Conservation (phyloP, 2,113 vertebrate genomes). For the Ictalurus furcatus region DNA sequence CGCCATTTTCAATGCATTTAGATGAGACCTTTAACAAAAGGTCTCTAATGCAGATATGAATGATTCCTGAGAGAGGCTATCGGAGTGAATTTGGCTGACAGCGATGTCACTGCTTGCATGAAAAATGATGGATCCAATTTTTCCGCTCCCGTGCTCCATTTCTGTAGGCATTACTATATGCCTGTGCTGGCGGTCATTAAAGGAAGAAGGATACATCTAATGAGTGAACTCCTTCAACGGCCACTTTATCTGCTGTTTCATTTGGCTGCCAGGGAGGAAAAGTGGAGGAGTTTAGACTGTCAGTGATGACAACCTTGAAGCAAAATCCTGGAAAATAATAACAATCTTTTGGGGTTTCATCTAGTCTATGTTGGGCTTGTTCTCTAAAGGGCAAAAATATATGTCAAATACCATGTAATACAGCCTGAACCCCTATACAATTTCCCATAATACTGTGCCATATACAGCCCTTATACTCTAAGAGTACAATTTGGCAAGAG, state of each 20-base stretch:
- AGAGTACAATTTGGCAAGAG: slow-evolving; percentile 29
- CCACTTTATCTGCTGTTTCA: slow-evolving; percentile 67
- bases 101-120: slow-evolving; percentile 75
- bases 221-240: slow-evolving; percentile 65
- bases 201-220: slow-evolving; percentile 66
- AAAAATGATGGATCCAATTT: slow-evolving; percentile 81
- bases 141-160: slow-evolving; percentile 64
- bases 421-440: slow-evolving; percentile 1
- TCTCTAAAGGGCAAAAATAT: slow-evolving; percentile 59
- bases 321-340: slow-evolving; percentile 64
- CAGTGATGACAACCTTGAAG: slow-evolving; percentile 61
- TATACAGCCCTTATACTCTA: slow-evolving; percentile 1
- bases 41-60: slow-evolving; percentile 80
- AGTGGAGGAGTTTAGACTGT: slow-evolving; percentile 57
- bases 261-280: slow-evolving; percentile 59
- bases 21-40: slow-evolving; percentile 82
- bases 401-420: slow-evolving; percentile 63
- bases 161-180: slow-evolving; percentile 31
- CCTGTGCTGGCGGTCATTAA: slow-evolving; percentile 58
- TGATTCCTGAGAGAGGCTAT: slow-evolving; percentile 76
- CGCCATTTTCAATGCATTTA: slow-evolving; percentile 81
- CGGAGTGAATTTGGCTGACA: slow-evolving; percentile 74
- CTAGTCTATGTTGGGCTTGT: slow-evolving; percentile 60
- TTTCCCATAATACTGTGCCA: slow-evolving; percentile 18
- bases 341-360: slow-evolving; percentile 67